Evolutionary conservation across 2,888 invertebrate species (phyloP).

Genomic region (Rhopalosiphum nymphaeae): DNA sequence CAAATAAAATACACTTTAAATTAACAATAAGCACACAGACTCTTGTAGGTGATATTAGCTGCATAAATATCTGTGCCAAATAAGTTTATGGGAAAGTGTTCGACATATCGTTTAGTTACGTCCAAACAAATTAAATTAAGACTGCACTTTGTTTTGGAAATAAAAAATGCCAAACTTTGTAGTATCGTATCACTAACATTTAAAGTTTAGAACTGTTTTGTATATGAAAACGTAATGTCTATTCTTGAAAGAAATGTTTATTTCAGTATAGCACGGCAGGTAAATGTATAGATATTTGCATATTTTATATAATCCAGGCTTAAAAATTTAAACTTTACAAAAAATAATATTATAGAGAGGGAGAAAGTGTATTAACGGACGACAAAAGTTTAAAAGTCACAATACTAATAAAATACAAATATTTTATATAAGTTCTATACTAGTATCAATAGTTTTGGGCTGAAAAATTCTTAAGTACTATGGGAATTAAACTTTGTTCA

Average conservation of each 20-base stretch:
- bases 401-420: conserved; percentile 47
- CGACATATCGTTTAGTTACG: background rate
- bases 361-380: background rate
- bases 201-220: conserved; percentile 20
- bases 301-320: background rate
- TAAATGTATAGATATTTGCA: background rate
- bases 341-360: background rate
- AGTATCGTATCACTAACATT: background rate
- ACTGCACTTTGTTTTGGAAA: background rate
- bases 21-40: background rate
- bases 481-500: conserved; percentile 33
- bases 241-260: conserved; percentile 1
- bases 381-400: conserved; percentile 1
- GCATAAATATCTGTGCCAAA: background rate
- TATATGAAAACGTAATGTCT: background rate
- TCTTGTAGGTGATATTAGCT: background rate
- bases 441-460: conserved; percentile 25
- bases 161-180: background rate
- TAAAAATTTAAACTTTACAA: background rate
- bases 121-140: conserved; percentile 20
- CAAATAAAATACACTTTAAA: conserved; percentile 10
- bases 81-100: conserved; percentile 10
- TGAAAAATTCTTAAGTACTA: conserved; percentile 33
- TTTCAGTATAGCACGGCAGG: background rate
- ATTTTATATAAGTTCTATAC: background rate